Evolutionary conservation across 2,888 invertebrate species (phyloP).

Genomic region (Gordius sp.): DNA sequence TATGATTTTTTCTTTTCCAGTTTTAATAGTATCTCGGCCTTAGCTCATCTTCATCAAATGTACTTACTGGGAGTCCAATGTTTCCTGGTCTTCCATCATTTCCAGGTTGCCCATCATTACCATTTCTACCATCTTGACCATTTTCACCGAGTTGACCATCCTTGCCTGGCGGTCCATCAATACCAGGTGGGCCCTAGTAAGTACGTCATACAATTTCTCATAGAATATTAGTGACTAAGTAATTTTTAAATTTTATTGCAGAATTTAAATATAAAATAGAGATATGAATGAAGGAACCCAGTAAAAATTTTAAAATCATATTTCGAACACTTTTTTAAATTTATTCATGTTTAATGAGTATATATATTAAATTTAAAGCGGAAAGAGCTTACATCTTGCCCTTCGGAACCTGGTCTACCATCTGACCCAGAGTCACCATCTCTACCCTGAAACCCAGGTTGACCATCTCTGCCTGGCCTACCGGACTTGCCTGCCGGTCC

Average conservation of each 20-base stretch:
- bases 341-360: too few species aligned
- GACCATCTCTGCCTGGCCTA: conserved; percentile 18
- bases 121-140: conserved; percentile 11
- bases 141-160: neutral
- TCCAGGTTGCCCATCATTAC: conserved; percentile 18
- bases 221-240: too few species aligned
- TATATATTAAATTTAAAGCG: too few species aligned
- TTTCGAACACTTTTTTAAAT: too few species aligned
- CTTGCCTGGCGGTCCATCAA: neutral
- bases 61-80: conserved; percentile 11
- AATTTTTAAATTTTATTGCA: too few species aligned
- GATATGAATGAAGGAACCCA: too few species aligned
- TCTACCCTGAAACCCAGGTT: conserved; percentile 18
- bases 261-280: too few species aligned
- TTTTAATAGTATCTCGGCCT: too few species aligned
- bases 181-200: conserved; percentile 12
- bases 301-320: too few species aligned
- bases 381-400: neutral
- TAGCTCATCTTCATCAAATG: too few species aligned
- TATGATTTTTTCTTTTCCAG: too few species aligned
- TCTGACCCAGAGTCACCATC: conserved; percentile 17
- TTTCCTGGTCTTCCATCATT: conserved; percentile 16
- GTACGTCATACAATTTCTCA: too few species aligned
- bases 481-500: conserved; percentile 10
- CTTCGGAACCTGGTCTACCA: conserved; percentile 17